Evolutionary conservation across 1,140 invertebrate genomes (phyloP), one percentile per base, ranked within the genome.

Genomic region (Drosophila sturtevanti): DNA sequence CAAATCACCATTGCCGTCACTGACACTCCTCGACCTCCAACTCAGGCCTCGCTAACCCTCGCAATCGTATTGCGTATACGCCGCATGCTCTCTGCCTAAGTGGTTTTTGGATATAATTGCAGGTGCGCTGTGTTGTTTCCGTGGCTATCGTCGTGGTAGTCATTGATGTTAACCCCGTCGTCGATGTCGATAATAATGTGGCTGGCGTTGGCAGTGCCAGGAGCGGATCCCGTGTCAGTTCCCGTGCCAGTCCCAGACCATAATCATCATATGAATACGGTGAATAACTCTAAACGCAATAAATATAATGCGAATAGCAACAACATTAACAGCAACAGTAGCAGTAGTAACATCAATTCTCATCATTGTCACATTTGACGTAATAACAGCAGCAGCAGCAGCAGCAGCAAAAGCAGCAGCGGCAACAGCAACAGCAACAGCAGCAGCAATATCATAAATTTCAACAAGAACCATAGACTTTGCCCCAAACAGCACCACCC

Each of bases 141-240:
- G 69, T 63, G 54, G 82, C 71, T 65, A 59, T 75, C 56, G 51
- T 37, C 37, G 58, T 60, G 21, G 18, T 60, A 38, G 18, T 41
- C 6, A 11, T 41, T 35, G 31, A 5, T 10, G 7, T n/a, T 58
- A 58, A 35, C n/a, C 21, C 41, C 22, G 55, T n/a, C 12, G 58
- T 61, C 59, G 24, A 61, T 61, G 59, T 18, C 59, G 59, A 44
- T 61, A 27, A 89, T 89, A 81, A 87, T 89, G 82, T 77, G 66
- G 68, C 66, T 82, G 84, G 74, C 68, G 71, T 63, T 63, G 79
- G 66, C 79, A 62, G 81, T 87, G 79, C 79, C 79, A 82, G 82
- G 79, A 79, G 75, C 82, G 44, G 65, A 66, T 61, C 59, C 51
- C 34, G 58, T 60, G 54, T 35, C 38, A 73, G 63, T 61, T 66